These are phyloP conservation scores for Pissodes strobi DNA, from an alignment of 1,140 invertebrate genomes.

Conservation along the genomic window DNA sequence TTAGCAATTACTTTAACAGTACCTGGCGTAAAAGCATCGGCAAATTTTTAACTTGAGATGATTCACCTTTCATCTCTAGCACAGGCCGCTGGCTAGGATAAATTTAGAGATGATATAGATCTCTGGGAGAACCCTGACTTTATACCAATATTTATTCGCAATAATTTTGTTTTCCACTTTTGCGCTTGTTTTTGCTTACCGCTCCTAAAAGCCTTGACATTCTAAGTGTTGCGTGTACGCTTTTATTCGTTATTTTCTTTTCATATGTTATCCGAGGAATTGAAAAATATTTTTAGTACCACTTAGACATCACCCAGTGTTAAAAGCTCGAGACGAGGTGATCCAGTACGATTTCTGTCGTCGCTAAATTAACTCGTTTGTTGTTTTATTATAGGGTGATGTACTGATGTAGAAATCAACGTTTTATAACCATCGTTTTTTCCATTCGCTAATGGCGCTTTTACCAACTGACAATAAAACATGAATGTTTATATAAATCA, in stretches of 20 bases:
- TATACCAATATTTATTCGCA: neutral
- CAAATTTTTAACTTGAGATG: slow-evolving; percentile 18
- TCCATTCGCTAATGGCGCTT: no score
- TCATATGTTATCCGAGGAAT: neutral
- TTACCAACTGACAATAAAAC: no score
- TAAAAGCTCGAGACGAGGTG: slow-evolving; percentile 8
- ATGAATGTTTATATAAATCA: no score
- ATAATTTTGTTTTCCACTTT: neutral
- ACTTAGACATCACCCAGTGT: neutral
- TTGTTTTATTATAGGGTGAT: no score
- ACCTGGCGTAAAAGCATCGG: slow-evolving; percentile 23
- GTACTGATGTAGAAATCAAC: no score
- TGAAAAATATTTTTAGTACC: slow-evolving; percentile 8
- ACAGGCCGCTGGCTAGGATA: neutral
- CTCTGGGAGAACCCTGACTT: neutral
- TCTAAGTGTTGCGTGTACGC: neutral
- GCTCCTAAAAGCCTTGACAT: slow-evolving; percentile 17
- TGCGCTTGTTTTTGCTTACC: neutral
- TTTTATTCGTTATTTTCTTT: neutral
- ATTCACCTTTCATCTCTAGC: slow-evolving; percentile 1
- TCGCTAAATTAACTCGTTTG: neutral
- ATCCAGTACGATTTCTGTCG: neutral
- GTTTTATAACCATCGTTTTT: no score
- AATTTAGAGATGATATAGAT: slow-evolving; percentile 18
- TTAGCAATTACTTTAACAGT: slow-evolving; percentile 35